Base-by-base conservation (phyloP, 2,113 vertebrate genomes). In the Campylomormyrus numenius region DNA sequence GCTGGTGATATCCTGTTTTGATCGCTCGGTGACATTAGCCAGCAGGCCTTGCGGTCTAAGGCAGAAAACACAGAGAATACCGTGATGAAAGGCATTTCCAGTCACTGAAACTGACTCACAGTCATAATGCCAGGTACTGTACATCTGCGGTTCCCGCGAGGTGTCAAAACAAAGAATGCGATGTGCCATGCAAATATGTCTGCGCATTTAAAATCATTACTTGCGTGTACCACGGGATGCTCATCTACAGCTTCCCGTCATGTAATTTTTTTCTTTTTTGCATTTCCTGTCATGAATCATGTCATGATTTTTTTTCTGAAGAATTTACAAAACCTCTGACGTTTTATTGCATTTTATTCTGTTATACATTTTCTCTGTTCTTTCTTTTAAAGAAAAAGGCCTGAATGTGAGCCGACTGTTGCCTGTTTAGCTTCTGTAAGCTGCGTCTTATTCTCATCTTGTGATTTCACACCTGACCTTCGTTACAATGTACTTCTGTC, bases 41-140 rank as follows among this genome's bases (percentile, higher is more conserved):
- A 42, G 24, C 86, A 1, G 66, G 90, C 88, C 89, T 93, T 35
- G 58, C 91, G 84, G 89, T 87, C 89, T 93, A 90, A 91, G 88
- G 88, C 46, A 88, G 70, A 27, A 15, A 42, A 15, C 42, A 83
- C n/a, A 58, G 49, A 27, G 85, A 84, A 86, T 77, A 27, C 91
- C 84, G 89, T 90, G 92, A 88, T 91, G 91, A 93, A 92, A 90
- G 13, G 35, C 83, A 87, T 93, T 93, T 95, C 88, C 92, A 93
- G 91, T 94, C 92, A 93, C 88, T 92, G 70, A 91, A 91, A 93
- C 91, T 89, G 92, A 92, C 52, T 56, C 90, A 49, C 74, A 3
- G 88, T 77, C 49, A 4, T 90, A 89, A 92, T 91, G 93, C 92
- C 91, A 88, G 39, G 24, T 35, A 85, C 85, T 56, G 80, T 89